Evolutionary conservation across 2,888 invertebrate genomes (phyloP).

Genomic region (Branchipolynoe longqiensis): DNA sequence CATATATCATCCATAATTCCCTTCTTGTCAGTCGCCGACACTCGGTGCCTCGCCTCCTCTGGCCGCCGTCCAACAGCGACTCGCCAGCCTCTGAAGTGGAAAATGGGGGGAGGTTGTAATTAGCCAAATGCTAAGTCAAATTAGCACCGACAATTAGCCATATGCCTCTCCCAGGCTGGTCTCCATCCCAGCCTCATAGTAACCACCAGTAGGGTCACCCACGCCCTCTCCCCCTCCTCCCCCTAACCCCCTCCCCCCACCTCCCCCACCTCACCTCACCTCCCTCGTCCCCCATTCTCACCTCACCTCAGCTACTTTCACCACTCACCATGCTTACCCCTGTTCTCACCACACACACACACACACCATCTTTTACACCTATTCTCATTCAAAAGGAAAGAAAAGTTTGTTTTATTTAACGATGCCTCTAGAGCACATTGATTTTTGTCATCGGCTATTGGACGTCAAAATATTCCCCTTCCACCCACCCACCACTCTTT

Average conservation of each 20-base stretch:
- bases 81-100: constrained; percentile 28
- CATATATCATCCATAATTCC: too few relatives aligned
- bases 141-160: constrained; percentile 46
- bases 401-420: too few relatives aligned
- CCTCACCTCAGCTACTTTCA: too few relatives aligned
- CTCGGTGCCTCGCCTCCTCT: constrained; percentile 15
- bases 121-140: constrained; percentile 53
- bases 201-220: not conserved
- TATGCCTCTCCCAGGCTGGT: not conserved
- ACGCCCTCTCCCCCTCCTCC: not conserved
- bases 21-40: too few relatives aligned
- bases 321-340: too few relatives aligned
- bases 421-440: too few relatives aligned
- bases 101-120: constrained; percentile 28
- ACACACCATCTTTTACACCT: too few relatives aligned
- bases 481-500: too few relatives aligned
- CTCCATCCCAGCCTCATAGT: not conserved
- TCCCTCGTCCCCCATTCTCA: not conserved
- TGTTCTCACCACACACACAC: too few relatives aligned
- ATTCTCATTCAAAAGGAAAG: too few relatives aligned
- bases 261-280: not conserved
- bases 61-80: constrained; percentile 19
- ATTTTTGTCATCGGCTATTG: too few relatives aligned
- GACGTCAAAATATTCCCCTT: too few relatives aligned
- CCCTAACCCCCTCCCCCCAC: not conserved